phyloP scores from a whole-genome alignment of 2,113 vertebrate species.

The Echinops telfairi region DNA sequence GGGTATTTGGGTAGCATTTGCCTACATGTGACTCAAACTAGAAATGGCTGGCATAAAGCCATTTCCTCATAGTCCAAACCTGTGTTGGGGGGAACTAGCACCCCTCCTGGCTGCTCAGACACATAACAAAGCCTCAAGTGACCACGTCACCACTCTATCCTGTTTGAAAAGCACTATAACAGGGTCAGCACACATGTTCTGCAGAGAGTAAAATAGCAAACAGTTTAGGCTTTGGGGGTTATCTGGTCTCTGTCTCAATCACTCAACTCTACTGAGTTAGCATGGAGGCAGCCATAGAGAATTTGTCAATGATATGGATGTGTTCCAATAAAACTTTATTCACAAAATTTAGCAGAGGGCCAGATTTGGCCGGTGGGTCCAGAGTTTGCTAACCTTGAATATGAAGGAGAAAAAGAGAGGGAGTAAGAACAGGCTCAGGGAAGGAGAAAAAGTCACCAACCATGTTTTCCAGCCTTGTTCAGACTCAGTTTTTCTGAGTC shows the following conservation, averaged over 20 bases:
- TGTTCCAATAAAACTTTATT: background rate
- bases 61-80: background rate
- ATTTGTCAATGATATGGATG: background rate
- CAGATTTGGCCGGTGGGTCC: background rate
- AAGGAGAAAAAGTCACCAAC: background rate
- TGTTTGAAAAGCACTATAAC: background rate
- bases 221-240: background rate
- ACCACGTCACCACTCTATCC: background rate
- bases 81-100: background rate
- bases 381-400: background rate
- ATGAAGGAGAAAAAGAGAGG: background rate
- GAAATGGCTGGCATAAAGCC: background rate
- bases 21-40: background rate
- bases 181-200: background rate
- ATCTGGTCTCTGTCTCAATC: background rate
- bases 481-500: slow-evolving; percentile 25
- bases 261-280: no score
- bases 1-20: background rate
- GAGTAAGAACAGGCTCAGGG: background rate
- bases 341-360: background rate
- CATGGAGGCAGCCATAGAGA: background rate
- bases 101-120: background rate
- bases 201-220: background rate
- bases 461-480: background rate
- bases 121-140: background rate